A percentile compares a stretch with the other conserved stretches of the same genome.
These are phyloP conservation scores for Caenorhabditis becei DNA, from an alignment of 2,888 invertebrate genomes.

Conservation along the genomic window DNA sequence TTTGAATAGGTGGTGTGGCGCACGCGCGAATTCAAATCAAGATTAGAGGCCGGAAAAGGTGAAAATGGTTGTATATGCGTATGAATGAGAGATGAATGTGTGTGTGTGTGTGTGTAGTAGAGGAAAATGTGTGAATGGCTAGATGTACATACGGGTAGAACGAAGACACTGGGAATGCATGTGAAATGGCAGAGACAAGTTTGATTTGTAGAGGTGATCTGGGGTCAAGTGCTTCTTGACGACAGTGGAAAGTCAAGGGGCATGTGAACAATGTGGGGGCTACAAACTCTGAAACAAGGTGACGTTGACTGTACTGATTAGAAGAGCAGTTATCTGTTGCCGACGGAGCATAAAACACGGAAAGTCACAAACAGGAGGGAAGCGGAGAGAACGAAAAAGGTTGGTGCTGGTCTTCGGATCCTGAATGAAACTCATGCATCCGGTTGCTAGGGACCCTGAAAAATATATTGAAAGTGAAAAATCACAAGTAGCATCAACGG, in stretches of 20 bases:
- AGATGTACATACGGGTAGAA: constrained; percentile 58
- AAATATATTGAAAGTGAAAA: no score
- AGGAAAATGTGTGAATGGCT: constrained; percentile 41
- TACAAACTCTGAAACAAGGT: background rate
- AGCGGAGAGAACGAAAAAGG: no score
- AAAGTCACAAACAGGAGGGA: no score
- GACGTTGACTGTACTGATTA: background rate
- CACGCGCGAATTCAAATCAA: constrained; percentile 53
- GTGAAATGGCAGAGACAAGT: constrained; percentile 37
- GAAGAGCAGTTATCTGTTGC: no score
- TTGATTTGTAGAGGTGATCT: constrained; percentile 36
- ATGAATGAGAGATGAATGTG: constrained; percentile 49
- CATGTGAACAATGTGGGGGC: background rate
- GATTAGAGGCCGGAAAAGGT: constrained; percentile 55
- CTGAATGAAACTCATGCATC: no score
- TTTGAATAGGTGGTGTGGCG: constrained; percentile 44
- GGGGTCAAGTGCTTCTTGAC: constrained; percentile 45
- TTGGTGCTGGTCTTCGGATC: no score
- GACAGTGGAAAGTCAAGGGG: constrained; percentile 10
- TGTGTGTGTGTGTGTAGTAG: constrained; percentile 18
- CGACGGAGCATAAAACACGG: no score
- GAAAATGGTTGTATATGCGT: constrained; percentile 55
- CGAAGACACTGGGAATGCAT: constrained; percentile 37
- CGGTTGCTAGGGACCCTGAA: no score
- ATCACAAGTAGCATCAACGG: no score